A percentile compares a stretch with the other conserved stretches of the same genome.
These are phyloP conservation scores for Aradophagus sp. DNA, from an alignment of 1,140 invertebrate genomes.

Conservation along the genomic window DNA sequence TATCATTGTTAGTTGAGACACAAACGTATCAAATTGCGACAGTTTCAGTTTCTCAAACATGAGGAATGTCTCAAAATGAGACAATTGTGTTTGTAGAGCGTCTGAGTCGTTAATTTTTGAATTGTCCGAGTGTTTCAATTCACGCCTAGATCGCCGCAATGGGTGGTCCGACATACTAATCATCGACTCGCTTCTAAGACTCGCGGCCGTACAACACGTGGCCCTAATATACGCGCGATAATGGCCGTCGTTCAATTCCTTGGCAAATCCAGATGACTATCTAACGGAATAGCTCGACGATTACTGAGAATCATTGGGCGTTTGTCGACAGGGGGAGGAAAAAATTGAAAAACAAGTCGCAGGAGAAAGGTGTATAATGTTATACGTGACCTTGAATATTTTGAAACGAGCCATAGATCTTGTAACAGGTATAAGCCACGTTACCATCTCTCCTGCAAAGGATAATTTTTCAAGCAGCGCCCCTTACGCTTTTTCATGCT, in stretches of 20 bases:
- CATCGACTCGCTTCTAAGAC: conserved; percentile 32
- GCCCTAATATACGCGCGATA: conserved; percentile 38
- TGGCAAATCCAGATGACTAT: conserved; percentile 41
- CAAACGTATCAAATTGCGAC: no score
- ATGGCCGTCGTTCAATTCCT: conserved; percentile 43
- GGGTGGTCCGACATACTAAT: conserved; percentile 43
- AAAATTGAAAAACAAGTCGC: conserved; percentile 47
- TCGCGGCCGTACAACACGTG: conserved; percentile 26
- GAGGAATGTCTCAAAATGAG: no score
- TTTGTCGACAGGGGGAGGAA: conserved; percentile 45
- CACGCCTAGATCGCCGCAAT: conserved; percentile 13
- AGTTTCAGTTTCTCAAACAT: no score
- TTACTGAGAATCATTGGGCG: conserved; percentile 34
- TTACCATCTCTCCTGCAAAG: conserved; percentile 31
- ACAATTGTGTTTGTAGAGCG: no score
- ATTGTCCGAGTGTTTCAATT: conserved; percentile 11
- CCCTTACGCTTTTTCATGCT: conserved; percentile 33
- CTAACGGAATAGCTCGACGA: conserved; percentile 41
- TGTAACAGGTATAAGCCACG: conserved; percentile 46
- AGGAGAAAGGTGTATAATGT: conserved; percentile 51
- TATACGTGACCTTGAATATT: conserved; percentile 56
- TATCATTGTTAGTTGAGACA: no score
- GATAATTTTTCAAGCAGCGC: conserved; percentile 45
- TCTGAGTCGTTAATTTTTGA: no score
- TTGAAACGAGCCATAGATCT: conserved; percentile 55